phyloP scores from a whole-genome alignment of 1,140 invertebrate species.

The Drosophila equinoxialis region DNA sequence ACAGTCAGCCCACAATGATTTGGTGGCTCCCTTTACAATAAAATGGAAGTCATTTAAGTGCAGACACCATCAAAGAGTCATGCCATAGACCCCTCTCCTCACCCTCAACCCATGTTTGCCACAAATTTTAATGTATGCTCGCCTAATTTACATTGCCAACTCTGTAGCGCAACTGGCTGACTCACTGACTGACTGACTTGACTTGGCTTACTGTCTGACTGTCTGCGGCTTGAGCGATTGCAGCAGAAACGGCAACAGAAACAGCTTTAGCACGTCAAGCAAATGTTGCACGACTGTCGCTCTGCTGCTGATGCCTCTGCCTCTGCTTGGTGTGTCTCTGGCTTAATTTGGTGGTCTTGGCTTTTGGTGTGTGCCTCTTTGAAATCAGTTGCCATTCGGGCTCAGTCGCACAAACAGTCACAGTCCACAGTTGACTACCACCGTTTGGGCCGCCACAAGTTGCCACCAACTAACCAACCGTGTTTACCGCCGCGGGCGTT shows the following conservation, averaged over 20 bases:
- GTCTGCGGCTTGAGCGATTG: conserved; percentile 58
- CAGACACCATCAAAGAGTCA: conserved; percentile 56
- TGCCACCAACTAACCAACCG: neutral
- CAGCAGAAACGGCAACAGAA: conserved; percentile 45
- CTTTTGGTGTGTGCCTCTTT: conserved; percentile 44
- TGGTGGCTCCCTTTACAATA: neutral
- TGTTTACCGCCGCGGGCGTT: conserved; percentile 6
- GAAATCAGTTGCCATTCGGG: conserved; percentile 65
- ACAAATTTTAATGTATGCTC: conserved; percentile 52
- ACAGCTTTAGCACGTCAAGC: conserved; percentile 29
- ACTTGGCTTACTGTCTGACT: conserved; percentile 16
- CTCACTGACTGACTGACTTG: conserved; percentile 43
- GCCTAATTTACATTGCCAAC: conserved; percentile 75
- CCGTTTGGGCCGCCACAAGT: conserved; percentile 14
- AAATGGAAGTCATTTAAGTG: conserved; percentile 73
- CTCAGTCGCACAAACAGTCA: conserved; percentile 59
- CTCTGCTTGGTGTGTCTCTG: conserved; percentile 37
- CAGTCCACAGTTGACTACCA: neutral
- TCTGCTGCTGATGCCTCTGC: conserved; percentile 34
- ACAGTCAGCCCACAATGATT: neutral
- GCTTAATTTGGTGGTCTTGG: conserved; percentile 63
- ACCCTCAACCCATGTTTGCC: neutral
- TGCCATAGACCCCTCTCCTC: conserved; percentile 45
- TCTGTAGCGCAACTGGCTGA: conserved; percentile 51
- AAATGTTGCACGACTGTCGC: conserved; percentile 71